Base-by-base conservation (phyloP, 2,797 vertebrate species). In the Chelmon rostratus region DNA sequence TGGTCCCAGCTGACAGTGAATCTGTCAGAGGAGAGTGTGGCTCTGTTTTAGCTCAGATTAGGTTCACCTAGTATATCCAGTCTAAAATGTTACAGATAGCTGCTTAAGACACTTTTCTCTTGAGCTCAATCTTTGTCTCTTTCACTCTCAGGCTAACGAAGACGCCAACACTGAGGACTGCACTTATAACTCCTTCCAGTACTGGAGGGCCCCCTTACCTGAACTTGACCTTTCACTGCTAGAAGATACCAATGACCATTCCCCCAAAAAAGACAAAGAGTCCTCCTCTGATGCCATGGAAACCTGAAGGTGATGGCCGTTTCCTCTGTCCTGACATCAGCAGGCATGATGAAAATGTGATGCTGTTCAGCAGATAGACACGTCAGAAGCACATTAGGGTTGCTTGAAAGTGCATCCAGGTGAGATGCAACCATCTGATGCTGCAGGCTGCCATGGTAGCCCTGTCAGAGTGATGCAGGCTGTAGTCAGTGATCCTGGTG, bases 151-250 rank as follows among this genome's bases (percentile, higher is more conserved):
- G 94, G 49, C 69, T 16, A 72, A 66, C 8, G 68, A 19, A 40
- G 73, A 89, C 19, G 9, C 13, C 23, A 46, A 23, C 46, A 8
- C 47, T 35, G 92, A 91, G 59, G 92, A 93, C 79, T 92, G 85
- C 86, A 81, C 90, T 1, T 99, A 92, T 89, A 99, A 99, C 86
- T 95, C 96, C 23, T 99, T 98, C 89, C 96, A 97, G 83, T 99
- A 94, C 79, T 99, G 98, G 98, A 97, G 96, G 92, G 78, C 88
- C 68, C 97, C 97, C 6, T 90, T 99, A 76, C 97, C 97, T 10
- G 71, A 94, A 59, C 54, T 99, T 47, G 94, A 98, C 82, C 84
- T 98, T 49, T 96, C 96, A 50, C 94, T 97, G 76, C 91, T 99
- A 44, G 89, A 94, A 52, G 92, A 93, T 23, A 9, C 47, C 5